A percentile compares a stretch with the other conserved stretches of the same genome.
phyloP scores from a whole-genome alignment of 64 coral and sea anemone genomes.

The Montipora cactus region DNA sequence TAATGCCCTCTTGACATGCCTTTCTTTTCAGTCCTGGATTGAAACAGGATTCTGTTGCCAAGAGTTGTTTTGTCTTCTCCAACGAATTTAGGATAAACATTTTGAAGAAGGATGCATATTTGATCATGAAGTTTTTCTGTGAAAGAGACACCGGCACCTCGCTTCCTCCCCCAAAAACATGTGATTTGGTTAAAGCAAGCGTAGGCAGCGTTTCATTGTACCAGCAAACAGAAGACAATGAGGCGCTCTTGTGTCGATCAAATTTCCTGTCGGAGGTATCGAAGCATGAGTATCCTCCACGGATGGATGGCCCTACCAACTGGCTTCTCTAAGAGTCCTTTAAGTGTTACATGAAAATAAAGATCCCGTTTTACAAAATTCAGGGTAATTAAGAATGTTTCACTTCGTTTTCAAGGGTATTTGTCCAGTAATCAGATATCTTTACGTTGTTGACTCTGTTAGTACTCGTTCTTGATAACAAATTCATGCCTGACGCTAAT shows the following conservation, averaged over 20 bases:
- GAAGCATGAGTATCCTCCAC: slow-evolving; percentile 22
- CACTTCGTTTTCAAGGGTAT: too few relatives aligned
- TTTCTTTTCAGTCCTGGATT: not conserved
- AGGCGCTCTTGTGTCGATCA: not conserved
- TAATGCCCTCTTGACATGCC: not conserved
- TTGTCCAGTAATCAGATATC: too few relatives aligned
- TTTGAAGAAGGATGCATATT: slow-evolving; percentile 30
- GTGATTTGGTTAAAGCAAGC: slow-evolving; percentile 7
- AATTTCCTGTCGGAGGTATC: slow-evolving; percentile 5
- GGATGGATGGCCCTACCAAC: slow-evolving; percentile 12
- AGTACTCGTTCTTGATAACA: too few relatives aligned
- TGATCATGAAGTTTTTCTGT: not conserved
- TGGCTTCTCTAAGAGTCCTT: not conserved
- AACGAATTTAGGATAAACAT: not conserved
- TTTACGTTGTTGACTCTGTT: too few relatives aligned
- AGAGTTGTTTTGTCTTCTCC: not conserved
- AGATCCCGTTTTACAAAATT: not conserved
- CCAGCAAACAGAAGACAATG: not conserved
- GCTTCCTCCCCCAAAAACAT: not conserved
- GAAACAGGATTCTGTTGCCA: not conserved
- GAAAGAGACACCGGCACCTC: not conserved
- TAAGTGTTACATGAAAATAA: not conserved
- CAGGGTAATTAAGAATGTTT: too few relatives aligned
- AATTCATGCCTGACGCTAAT: too few relatives aligned
- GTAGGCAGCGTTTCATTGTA: slow-evolving; percentile 15